Percentiles rank a stretch among this genome's conserved stretches.
Conservation (phyloP, 1,140 invertebrate genomes). For the Ostrea edulis region DNA sequence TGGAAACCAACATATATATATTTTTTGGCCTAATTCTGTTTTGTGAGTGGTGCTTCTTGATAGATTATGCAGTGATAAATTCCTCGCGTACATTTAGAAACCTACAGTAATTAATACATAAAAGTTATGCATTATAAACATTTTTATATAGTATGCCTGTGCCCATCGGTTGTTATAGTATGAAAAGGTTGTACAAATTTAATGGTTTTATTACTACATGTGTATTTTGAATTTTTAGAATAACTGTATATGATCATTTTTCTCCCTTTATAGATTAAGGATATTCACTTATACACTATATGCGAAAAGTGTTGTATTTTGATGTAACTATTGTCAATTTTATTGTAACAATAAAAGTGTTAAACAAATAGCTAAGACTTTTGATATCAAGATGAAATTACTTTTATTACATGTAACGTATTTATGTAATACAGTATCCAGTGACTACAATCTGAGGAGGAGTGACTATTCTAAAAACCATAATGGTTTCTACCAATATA, state of each 20-base stretch:
- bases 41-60: no score
- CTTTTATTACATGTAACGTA: no score
- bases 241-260: background rate
- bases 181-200: background rate
- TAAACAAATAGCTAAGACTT: background rate
- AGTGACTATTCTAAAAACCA: no score
- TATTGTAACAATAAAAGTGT: constrained; percentile 2
- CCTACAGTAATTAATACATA: background rate
- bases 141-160: background rate
- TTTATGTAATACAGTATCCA: no score
- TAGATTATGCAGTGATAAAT: no score
- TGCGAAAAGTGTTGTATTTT: constrained; percentile 14
- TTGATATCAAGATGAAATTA: background rate
- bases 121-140: background rate
- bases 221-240: background rate
- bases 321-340: constrained; percentile 8
- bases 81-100: no score
- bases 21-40: no score
- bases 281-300: background rate
- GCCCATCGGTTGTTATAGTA: background rate
- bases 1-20: no score
- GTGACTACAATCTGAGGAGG: no score
- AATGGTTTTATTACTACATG: background rate
- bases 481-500: no score
- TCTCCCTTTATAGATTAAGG: background rate